A percentile compares a stretch with the other conserved stretches of the same genome.
phyloP scores from a whole-genome alignment of 2,797 vertebrate species.

The Eospalax fontanierii region DNA sequence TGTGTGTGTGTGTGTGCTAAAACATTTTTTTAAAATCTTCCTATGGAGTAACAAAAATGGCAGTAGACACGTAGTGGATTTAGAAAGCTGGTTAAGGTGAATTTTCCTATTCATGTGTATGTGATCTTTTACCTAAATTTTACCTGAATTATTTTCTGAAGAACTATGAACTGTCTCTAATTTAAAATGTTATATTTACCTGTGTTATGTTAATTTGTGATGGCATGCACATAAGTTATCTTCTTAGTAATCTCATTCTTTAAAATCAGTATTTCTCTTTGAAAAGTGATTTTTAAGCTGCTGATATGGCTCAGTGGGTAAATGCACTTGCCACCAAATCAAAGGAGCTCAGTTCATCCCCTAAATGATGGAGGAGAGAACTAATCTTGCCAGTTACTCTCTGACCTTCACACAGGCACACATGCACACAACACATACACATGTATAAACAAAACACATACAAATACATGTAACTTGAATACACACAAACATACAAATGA shows the following conservation, averaged over 20 bases:
- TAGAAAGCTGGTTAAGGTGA: not conserved
- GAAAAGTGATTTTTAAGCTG: not conserved
- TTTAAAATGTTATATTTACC: not conserved
- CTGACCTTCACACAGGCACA: too few species aligned
- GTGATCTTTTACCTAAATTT: not conserved
- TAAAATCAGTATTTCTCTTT: not conserved
- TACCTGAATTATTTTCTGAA: constrained; percentile 1
- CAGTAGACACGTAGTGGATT: not conserved
- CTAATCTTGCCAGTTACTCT: not conserved
- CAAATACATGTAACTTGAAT: too few species aligned
- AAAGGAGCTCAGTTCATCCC: not conserved
- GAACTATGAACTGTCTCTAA: not conserved
- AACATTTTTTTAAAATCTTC: not conserved
- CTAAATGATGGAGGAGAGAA: not conserved
- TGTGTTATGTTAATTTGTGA: not conserved
- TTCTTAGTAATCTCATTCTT: not conserved
- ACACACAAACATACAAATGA: not conserved
- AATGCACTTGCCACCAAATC: not conserved
- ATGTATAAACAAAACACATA: not conserved
- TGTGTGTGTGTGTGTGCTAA: too few species aligned
- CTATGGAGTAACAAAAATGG: not conserved
- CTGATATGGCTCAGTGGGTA: not conserved
- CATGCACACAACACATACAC: not conserved
- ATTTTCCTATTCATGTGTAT: not conserved
- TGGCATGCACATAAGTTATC: not conserved